phyloP scores from a whole-genome alignment of 1,140 invertebrate genomes.

The Ericerus pela region DNA sequence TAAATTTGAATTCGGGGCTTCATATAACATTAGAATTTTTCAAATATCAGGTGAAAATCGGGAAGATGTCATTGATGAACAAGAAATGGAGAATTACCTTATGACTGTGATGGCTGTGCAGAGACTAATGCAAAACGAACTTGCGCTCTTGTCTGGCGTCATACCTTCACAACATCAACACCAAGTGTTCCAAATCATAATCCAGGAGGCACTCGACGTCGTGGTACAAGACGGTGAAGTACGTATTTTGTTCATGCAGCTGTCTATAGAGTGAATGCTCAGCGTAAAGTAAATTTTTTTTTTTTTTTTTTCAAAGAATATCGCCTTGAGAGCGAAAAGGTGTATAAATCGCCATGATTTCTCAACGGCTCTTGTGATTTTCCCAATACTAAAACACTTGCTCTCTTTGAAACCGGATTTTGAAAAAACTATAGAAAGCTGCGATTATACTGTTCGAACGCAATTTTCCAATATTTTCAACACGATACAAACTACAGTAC shows the following conservation, averaged over 20 bases:
- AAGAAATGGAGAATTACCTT: constrained; percentile 75
- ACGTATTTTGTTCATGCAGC: constrained; percentile 17
- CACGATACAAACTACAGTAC: constrained; percentile 56
- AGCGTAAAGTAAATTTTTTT: constrained; percentile 1
- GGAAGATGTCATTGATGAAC: constrained; percentile 54
- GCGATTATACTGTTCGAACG: constrained; percentile 49
- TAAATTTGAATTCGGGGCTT: too few relatives aligned
- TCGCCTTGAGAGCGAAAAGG: constrained; percentile 58
- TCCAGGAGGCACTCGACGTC: constrained; percentile 67
- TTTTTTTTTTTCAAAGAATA: constrained; percentile 38
- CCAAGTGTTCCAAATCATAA: constrained; percentile 68
- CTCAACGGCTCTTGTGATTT: constrained; percentile 64
- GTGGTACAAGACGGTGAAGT: constrained; percentile 75
- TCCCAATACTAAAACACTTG: constrained; percentile 73
- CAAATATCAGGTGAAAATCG: constrained; percentile 30
- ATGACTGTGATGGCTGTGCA: constrained; percentile 73
- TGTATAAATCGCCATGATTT: constrained; percentile 69
- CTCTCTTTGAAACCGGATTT: constrained; percentile 66
- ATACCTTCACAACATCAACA: constrained; percentile 64
- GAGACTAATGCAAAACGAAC: constrained; percentile 75
- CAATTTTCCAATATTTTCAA: constrained; percentile 58
- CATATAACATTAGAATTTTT: too few relatives aligned
- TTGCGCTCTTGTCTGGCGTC: constrained; percentile 63
- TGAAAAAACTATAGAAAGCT: constrained; percentile 59
- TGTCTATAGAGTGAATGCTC: background rate